Evolutionary conservation across 1,140 invertebrate genomes (phyloP).

Genomic region (Harlomillsia oculata): DNA sequence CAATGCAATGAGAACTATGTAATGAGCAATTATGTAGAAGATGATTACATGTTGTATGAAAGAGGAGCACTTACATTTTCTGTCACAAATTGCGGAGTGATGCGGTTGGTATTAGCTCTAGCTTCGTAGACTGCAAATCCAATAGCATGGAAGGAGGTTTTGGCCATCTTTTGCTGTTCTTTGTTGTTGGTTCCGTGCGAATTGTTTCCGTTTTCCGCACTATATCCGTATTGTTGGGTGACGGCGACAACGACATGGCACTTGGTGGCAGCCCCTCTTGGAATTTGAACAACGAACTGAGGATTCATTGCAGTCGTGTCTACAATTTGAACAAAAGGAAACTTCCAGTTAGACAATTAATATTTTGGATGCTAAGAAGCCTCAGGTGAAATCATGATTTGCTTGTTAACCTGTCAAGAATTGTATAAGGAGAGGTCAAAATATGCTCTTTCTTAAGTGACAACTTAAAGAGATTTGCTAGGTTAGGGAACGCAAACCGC

Average conservation of each 20-base stretch:
- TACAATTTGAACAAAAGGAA: slow-evolving; percentile 37
- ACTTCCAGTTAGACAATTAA: not conserved
- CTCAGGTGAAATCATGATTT: too few relatives aligned
- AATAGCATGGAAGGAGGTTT: slow-evolving; percentile 46
- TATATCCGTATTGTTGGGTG: slow-evolving; percentile 55
- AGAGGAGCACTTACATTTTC: slow-evolving; percentile 49
- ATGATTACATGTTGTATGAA: too few relatives aligned
- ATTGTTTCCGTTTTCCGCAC: not conserved
- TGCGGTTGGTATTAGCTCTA: slow-evolving; percentile 50
- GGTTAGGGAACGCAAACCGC: too few relatives aligned
- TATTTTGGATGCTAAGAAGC: not conserved
- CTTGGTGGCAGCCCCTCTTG: slow-evolving; percentile 50
- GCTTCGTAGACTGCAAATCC: slow-evolving; percentile 64
- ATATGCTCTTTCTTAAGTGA: too few relatives aligned
- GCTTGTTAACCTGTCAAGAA: too few relatives aligned
- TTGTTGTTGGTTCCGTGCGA: slow-evolving; percentile 2
- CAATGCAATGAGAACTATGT: too few relatives aligned
- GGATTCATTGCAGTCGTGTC: slow-evolving; percentile 60
- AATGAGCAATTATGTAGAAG: too few relatives aligned
- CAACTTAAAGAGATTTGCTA: too few relatives aligned
- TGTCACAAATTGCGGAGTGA: slow-evolving; percentile 52
- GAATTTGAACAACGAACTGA: slow-evolving; percentile 60
- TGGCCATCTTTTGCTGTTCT: slow-evolving; percentile 22
- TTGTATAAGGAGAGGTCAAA: too few relatives aligned
- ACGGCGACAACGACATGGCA: slow-evolving; percentile 63